A percentile compares a stretch with the other conserved stretches of the same genome.
Evolutionary conservation across 2,888 invertebrate species (phyloP).

Genomic region (Nezara viridula): DNA sequence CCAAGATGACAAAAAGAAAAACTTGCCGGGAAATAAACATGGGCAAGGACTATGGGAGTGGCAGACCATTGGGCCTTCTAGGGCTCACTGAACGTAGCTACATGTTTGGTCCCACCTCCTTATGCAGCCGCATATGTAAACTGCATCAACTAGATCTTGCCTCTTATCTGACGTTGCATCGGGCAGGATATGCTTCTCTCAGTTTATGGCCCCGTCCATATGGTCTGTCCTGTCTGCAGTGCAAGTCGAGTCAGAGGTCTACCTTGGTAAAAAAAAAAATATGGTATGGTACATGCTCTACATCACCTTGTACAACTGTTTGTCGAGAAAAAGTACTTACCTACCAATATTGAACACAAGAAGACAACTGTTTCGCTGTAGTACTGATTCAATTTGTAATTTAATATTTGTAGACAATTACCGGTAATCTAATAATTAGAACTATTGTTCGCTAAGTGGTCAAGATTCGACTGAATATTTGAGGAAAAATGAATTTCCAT

Average conservation of each 20-base stretch:
- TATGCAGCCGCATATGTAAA: conserved; percentile 22
- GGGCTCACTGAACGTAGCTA: neutral
- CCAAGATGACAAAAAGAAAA: conserved; percentile 21
- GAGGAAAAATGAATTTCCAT: too few species aligned
- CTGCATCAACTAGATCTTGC: conserved; percentile 6
- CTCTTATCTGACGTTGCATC: conserved; percentile 28
- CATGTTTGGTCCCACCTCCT: neutral
- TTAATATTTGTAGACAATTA: too few species aligned
- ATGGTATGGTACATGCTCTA: neutral
- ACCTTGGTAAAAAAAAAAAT: neutral
- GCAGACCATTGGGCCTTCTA: conserved; percentile 12
- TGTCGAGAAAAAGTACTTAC: neutral
- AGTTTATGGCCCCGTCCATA: neutral
- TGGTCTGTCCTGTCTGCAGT: neutral
- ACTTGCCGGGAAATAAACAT: conserved; percentile 8
- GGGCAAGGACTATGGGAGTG: conserved; percentile 18
- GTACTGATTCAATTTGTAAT: too few species aligned
- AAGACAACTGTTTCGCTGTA: too few species aligned
- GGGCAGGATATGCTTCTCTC: conserved; percentile 20
- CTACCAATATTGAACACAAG: neutral
- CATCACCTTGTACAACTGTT: neutral
- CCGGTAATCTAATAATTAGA: too few species aligned
- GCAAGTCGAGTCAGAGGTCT: neutral
- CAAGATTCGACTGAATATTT: too few species aligned
- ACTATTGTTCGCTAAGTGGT: too few species aligned